phyloP scores from a whole-genome alignment of 2,888 invertebrate genomes.

The Ormyrus rosae region DNA sequence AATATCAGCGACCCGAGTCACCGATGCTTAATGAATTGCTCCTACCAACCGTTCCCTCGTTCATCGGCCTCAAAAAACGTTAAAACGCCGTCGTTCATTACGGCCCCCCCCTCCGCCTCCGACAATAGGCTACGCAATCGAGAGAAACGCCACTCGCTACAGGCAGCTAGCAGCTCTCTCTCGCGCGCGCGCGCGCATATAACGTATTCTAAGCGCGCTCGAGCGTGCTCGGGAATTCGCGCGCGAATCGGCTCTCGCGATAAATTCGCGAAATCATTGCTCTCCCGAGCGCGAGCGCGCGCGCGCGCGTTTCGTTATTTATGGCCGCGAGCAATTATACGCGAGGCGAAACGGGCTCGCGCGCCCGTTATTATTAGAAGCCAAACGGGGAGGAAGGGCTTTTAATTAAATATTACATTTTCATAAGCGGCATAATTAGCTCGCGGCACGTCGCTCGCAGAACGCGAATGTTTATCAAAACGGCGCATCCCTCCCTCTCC shows the following conservation, averaged over 20 bases:
- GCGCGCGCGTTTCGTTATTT: neutral
- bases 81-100: too few species aligned
- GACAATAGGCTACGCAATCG: constrained; percentile 43
- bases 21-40: too few species aligned
- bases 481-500: constrained; percentile 18
- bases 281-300: too few species aligned
- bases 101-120: neutral
- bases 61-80: too few species aligned
- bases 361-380: constrained; percentile 9
- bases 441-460: constrained; percentile 44
- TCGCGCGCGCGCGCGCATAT: neutral
- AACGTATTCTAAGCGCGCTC: constrained; percentile 39
- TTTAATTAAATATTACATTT: constrained; percentile 58
- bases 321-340: neutral
- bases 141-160: neutral
- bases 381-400: constrained; percentile 7
- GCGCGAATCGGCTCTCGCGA: neutral
- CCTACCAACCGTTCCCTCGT: too few species aligned
- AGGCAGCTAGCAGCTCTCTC: too few species aligned
- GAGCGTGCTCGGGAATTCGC: constrained; percentile 39
- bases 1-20: too few species aligned
- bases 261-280: constrained; percentile 51
- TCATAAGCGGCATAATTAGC: constrained; percentile 56
- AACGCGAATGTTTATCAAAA: constrained; percentile 52
- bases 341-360: neutral